phyloP scores from a whole-genome alignment of 2,113 vertebrate species.

The Oenanthe oenanthe region DNA sequence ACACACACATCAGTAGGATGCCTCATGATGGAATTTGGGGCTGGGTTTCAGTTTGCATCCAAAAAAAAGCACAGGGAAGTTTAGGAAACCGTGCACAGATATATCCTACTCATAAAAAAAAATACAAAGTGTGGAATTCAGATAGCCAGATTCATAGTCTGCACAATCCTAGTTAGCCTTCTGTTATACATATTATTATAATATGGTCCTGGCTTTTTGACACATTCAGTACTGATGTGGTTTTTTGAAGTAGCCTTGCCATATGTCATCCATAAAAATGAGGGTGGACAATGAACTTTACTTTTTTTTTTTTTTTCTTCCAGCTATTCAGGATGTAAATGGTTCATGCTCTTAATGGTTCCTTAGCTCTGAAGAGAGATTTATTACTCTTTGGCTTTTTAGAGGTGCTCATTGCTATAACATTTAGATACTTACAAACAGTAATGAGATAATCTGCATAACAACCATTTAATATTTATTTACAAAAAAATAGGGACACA shows the following conservation, averaged over 20 bases:
- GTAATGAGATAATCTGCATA: background rate
- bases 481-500: background rate
- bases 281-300: background rate
- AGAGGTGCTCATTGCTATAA: background rate
- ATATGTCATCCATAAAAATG: background rate
- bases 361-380: background rate
- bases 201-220: background rate
- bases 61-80: background rate
- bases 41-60: background rate
- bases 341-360: background rate
- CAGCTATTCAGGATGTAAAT: background rate
- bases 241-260: background rate
- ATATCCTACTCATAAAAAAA: background rate
- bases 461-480: background rate
- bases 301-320: background rate
- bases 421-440: background rate
- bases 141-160: background rate
- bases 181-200: background rate
- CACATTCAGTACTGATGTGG: background rate
- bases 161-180: background rate
- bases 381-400: background rate
- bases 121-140: background rate
- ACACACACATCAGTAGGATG: background rate
- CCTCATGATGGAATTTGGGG: conserved; percentile 30
- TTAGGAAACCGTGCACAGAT: background rate